Evolutionary conservation across 2,797 vertebrate genomes (phyloP), one percentile per base, ranked within the genome.

Genomic region (Gallirallus australis): DNA sequence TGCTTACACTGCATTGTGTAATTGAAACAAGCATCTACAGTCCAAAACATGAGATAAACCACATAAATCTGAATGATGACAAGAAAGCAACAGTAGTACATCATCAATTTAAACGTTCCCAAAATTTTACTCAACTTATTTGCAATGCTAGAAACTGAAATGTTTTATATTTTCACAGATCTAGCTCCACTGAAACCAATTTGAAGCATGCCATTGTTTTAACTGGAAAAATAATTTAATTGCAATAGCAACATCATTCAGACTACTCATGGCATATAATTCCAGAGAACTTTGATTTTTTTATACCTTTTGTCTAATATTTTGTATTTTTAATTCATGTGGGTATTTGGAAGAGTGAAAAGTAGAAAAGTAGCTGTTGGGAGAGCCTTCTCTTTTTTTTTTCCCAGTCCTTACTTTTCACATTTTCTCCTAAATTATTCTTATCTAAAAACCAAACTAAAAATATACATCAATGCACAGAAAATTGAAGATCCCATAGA

Each of bases 61-160:
- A 68, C 64, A 80, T 69, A 84, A 94, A 93, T 90, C 59, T 47
- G 50, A 86, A 79, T 28, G 48, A 85, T 89, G 76, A 91, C 78
- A 94, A 86, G 54, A 86, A 92, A 80, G 30, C 48, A 77, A 47
- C 71, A 93, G 78, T n/a, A 93, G 60, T 45, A 70, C 42, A 85
- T 66, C 61, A 85, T 31, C 68, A 80, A 52, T 13, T 85, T 57
- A 85, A 92, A 87, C 4, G n/a, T 75, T 70, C 12, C 40, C 50
- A n/a, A 77, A 71, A 61, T 80, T 92, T 59, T 75, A n/a, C 42
- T 70, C 15, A 82, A 68, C 2, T 8, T 19, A 80, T 75, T 72
- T 82, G 54, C 69, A 93, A 42, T 39, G 31, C 31, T 53, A 75
- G 64, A 80, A 93, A 87, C 4, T 5, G 20, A 82, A 95, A 78